phyloP scores from a whole-genome alignment of 2,888 invertebrate genomes.

The Miltochrista miniata region DNA sequence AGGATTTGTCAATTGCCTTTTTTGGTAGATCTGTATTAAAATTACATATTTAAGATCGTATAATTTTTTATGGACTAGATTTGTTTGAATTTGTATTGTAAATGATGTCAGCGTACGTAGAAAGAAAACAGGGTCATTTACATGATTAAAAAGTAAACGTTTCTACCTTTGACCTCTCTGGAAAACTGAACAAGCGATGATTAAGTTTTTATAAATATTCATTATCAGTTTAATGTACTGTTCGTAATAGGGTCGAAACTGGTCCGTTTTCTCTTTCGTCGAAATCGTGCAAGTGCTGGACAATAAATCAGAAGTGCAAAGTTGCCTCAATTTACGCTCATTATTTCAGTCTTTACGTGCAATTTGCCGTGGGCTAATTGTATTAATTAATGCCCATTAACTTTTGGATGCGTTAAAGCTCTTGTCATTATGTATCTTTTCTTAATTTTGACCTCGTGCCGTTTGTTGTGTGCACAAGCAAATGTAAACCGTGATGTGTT shows the following conservation, averaged over 20 bases:
- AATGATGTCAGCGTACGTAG: conserved; percentile 39
- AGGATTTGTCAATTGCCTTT: too few species aligned
- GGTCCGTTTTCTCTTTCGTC: conserved; percentile 82
- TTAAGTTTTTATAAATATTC: conserved; percentile 81
- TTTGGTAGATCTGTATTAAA: too few species aligned
- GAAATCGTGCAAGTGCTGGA: conserved; percentile 78
- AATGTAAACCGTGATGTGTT: conserved; percentile 27
- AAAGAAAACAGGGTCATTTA: conserved; percentile 56
- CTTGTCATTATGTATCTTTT: conserved; percentile 60
- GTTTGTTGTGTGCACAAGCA: conserved; percentile 36
- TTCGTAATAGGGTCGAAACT: conserved; percentile 75
- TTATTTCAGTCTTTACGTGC: conserved; percentile 78
- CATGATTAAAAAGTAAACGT: conserved; percentile 71
- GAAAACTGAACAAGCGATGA: conserved; percentile 68
- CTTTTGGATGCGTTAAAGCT: conserved; percentile 66
- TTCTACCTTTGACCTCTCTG: conserved; percentile 66
- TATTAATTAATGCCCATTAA: conserved; percentile 81
- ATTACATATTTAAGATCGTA: too few species aligned
- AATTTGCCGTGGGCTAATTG: conserved; percentile 82
- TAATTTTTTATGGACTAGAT: too few species aligned
- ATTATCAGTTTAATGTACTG: conserved; percentile 79
- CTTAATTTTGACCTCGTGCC: conserved; percentile 52
- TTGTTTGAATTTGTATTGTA: too few species aligned
- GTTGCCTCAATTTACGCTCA: conserved; percentile 81
- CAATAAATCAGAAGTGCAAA: conserved; percentile 84